Conservation (phyloP, 2,797 vertebrate species). For the Lerista edwardsae region DNA sequence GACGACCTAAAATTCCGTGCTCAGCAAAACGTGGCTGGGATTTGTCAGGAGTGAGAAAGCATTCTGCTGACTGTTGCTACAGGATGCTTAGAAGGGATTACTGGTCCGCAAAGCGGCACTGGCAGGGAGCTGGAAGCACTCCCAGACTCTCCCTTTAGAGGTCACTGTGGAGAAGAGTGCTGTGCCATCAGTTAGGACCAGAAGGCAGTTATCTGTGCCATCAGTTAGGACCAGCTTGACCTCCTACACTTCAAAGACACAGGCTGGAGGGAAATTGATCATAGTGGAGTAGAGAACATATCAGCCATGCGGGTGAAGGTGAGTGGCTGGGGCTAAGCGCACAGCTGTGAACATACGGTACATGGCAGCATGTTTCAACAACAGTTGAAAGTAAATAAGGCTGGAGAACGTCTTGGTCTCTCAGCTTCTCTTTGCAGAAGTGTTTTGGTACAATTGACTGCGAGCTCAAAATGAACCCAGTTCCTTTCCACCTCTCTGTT, state of each 20-base stretch:
- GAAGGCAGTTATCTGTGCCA: too few species aligned
- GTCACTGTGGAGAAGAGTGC: not conserved
- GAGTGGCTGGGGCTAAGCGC: not conserved
- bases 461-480: not conserved
- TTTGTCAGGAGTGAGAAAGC: constrained; percentile 65
- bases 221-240: too few species aligned
- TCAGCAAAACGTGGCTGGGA: constrained; percentile 71
- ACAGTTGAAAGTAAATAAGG: not conserved
- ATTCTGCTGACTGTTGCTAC: constrained; percentile 59
- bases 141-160: not conserved
- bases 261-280: not conserved
- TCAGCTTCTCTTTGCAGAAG: not conserved
- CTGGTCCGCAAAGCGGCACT: accelerated
- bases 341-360: too few species aligned
- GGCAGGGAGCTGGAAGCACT: not conserved
- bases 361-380: not conserved
- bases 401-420: not conserved
- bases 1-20: constrained; percentile 41
- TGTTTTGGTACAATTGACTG: not conserved
- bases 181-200: not conserved
- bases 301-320: not conserved
- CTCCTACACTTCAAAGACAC: not conserved
- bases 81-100: constrained; percentile 68
- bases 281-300: not conserved
- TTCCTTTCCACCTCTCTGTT: not conserved